Evolutionary conservation across 2,113 vertebrate genomes (phyloP).

Genomic region (Nerophis ophidion): DNA sequence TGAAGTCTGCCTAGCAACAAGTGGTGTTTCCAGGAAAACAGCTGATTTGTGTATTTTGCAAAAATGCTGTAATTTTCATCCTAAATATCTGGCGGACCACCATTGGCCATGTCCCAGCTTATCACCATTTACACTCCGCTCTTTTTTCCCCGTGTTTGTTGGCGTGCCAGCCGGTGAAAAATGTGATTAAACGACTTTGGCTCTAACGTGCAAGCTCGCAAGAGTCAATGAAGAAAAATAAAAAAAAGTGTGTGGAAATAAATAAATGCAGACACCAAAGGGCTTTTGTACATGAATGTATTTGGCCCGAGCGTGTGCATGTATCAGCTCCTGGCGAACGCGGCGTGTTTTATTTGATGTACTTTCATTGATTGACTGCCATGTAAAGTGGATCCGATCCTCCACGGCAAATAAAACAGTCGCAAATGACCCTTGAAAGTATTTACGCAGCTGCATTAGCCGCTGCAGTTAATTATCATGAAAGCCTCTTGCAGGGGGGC

Average conservation of each 20-base stretch:
- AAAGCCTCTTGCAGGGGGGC: slow-evolving; percentile 27
- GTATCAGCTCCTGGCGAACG: neutral
- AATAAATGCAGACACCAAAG: neutral
- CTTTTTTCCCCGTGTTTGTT: neutral
- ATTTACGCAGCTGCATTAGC: slow-evolving; percentile 20
- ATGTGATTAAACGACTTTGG: slow-evolving; percentile 14
- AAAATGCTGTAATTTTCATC: too few relatives aligned
- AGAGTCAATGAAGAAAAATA: neutral
- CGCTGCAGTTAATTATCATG: slow-evolving; percentile 30
- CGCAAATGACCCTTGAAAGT: slow-evolving; percentile 24
- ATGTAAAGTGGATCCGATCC: slow-evolving; percentile 21
- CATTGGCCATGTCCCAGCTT: neutral
- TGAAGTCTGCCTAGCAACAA: too few relatives aligned
- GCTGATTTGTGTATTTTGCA: too few relatives aligned
- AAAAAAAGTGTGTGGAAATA: neutral
- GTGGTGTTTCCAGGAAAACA: too few relatives aligned
- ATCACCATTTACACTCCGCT: neutral
- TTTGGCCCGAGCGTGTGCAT: neutral
- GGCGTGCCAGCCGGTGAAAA: slow-evolving; percentile 6
- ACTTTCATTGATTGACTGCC: slow-evolving; percentile 23
- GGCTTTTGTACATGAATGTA: neutral
- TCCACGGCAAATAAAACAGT: slow-evolving; percentile 22
- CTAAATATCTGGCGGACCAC: too few relatives aligned
- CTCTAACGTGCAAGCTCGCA: neutral
- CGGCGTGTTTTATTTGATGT: slow-evolving; percentile 6